A percentile compares a stretch with the other conserved stretches of the same genome.
phyloP scores from a whole-genome alignment of 2,888 invertebrate species.

The Epicampocera succincta region DNA sequence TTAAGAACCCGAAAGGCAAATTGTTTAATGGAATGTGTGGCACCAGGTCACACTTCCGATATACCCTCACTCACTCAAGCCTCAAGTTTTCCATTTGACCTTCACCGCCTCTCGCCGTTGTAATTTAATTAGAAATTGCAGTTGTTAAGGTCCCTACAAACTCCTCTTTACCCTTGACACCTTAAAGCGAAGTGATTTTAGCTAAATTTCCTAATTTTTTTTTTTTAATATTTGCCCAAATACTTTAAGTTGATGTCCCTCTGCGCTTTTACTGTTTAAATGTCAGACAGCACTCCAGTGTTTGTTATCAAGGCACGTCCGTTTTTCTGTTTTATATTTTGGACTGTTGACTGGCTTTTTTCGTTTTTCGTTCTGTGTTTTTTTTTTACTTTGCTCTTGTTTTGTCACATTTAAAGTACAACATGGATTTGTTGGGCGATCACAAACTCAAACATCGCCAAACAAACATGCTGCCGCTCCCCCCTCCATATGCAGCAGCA shows the following conservation, averaged over 20 bases:
- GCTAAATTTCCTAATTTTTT: not conserved
- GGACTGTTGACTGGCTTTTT: slow-evolving; percentile 21
- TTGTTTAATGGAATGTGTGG: too few species aligned
- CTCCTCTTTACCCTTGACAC: too few species aligned
- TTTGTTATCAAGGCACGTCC: slow-evolving; percentile 60
- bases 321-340: slow-evolving; percentile 46
- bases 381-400: slow-evolving; percentile 11
- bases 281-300: slow-evolving; percentile 17
- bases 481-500: not conserved
- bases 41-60: too few species aligned
- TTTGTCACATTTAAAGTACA: slow-evolving; percentile 38
- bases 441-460: not conserved
- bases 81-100: too few species aligned
- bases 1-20: too few species aligned
- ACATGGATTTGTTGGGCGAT: slow-evolving; percentile 33
- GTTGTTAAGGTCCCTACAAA: too few species aligned
- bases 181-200: too few species aligned
- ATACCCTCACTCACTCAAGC: too few species aligned
- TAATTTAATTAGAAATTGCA: too few species aligned
- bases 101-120: too few species aligned
- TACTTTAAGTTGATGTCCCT: not conserved
- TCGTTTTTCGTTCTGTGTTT: too few species aligned
- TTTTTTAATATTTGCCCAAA: too few species aligned
- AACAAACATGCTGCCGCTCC: not conserved
- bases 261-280: slow-evolving; percentile 14